Percentiles rank a stretch among this genome's conserved stretches.
Evolutionary conservation across 2,888 invertebrate genomes (phyloP).

Genomic region (Pardosa pseudoannulata): DNA sequence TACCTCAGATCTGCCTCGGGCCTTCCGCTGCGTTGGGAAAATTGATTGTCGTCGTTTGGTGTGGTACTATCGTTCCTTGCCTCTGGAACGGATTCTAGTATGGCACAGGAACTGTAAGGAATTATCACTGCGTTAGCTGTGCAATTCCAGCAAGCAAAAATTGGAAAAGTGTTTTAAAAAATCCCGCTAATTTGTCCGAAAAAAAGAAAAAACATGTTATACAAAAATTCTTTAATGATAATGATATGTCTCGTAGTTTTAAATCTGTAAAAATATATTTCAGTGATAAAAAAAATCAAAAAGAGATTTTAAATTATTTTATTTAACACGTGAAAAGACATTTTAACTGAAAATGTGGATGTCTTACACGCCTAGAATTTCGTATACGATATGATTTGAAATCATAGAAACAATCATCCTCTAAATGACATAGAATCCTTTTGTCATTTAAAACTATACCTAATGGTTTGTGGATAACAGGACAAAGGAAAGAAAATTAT

Average conservation of each 20-base stretch:
- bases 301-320: too few species aligned
- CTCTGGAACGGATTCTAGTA: slow-evolving; percentile 53
- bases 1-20: slow-evolving; percentile 64
- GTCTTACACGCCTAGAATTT: too few species aligned
- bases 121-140: slow-evolving; percentile 61
- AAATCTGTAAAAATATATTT: neutral
- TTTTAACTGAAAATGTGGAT: too few species aligned
- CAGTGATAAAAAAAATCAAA: neutral
- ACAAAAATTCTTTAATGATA: slow-evolving; percentile 4
- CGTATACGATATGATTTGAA: too few species aligned
- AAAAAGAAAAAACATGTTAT: neutral
- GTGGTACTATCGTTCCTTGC: slow-evolving; percentile 35
- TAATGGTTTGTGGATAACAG: too few species aligned
- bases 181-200: neutral
- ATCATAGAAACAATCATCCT: too few species aligned
- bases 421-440: too few species aligned
- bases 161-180: slow-evolving; percentile 11
- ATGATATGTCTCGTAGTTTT: neutral
- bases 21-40: slow-evolving; percentile 48
- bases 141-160: slow-evolving; percentile 42
- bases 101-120: slow-evolving; percentile 64
- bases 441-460: too few species aligned
- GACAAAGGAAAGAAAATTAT: too few species aligned
- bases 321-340: too few species aligned
- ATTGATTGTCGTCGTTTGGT: slow-evolving; percentile 46